These are phyloP conservation scores for Tenualosa thibaudeaui DNA, from an alignment of 2,797 vertebrate species.

Conservation along the genomic window DNA sequence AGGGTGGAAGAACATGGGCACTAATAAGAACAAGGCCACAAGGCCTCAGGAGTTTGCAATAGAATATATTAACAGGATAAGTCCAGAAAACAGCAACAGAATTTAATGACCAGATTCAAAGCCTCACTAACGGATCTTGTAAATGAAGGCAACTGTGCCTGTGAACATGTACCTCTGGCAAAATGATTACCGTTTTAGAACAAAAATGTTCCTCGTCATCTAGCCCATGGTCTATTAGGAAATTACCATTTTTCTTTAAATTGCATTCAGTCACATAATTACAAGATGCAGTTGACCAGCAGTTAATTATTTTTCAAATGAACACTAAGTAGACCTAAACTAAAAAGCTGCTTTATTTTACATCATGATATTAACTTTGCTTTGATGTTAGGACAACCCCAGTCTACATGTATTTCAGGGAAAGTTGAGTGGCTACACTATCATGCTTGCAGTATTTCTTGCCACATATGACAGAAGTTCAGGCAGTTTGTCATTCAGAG, in stretches of 20 bases:
- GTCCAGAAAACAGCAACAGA: not conserved
- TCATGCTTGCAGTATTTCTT: not conserved
- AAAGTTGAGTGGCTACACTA: too few species aligned
- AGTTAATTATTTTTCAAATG: not conserved
- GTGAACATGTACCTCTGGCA: not conserved
- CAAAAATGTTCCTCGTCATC: not conserved
- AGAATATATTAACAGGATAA: too few species aligned
- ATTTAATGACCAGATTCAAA: slow-evolving; percentile 15
- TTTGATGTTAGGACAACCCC: too few species aligned
- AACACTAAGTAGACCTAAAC: too few species aligned
- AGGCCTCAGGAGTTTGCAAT: not conserved
- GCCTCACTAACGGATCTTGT: not conserved
- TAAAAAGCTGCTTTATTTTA: not conserved
- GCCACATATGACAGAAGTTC: not conserved
- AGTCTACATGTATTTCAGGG: too few species aligned
- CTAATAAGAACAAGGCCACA: not conserved
- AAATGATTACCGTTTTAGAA: not conserved
- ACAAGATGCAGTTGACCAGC: not conserved
- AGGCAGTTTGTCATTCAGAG: not conserved
- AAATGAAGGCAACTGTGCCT: not conserved
- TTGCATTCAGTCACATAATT: not conserved
- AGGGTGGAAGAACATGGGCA: not conserved
- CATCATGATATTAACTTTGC: not conserved
- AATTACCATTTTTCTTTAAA: not conserved
- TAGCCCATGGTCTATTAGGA: not conserved